These are phyloP conservation scores for Antechinus flavipes DNA, from an alignment of 2,113 vertebrate species.

Conservation along the genomic window DNA sequence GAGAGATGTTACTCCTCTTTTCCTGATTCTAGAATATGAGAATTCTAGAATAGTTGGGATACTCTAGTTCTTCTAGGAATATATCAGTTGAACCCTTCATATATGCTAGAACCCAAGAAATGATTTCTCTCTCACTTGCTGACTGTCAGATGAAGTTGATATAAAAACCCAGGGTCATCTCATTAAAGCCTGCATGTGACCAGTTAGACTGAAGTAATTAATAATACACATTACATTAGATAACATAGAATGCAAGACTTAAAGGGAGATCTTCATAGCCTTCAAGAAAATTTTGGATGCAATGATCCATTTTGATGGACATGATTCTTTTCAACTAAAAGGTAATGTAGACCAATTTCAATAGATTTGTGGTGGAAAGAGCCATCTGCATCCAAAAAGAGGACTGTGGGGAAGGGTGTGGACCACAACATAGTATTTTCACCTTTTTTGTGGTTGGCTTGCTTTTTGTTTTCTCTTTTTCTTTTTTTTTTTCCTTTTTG, in stretches of 20 bases:
- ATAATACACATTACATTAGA: neutral
- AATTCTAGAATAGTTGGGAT: neutral
- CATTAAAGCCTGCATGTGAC: neutral
- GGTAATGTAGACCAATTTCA: too few relatives aligned
- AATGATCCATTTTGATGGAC: too few relatives aligned
- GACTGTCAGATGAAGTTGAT: neutral
- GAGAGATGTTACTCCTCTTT: neutral
- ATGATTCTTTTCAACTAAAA: too few relatives aligned
- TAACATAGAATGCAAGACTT: neutral
- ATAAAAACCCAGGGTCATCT: neutral
- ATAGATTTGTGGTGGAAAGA: too few relatives aligned
- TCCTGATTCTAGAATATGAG: neutral
- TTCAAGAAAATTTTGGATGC: neutral
- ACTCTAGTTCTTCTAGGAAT: neutral
- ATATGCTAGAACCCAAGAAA: neutral
- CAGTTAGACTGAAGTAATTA: neutral
- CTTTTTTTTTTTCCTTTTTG: too few relatives aligned
- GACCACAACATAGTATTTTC: too few relatives aligned
- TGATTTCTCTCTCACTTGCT: neutral
- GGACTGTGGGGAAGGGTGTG: too few relatives aligned
- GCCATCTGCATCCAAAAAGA: too few relatives aligned
- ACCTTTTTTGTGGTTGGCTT: too few relatives aligned
- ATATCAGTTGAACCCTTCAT: neutral
- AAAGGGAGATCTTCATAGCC: neutral
- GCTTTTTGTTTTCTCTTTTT: too few relatives aligned